Evolutionary conservation across 2,888 invertebrate genomes (phyloP).

Genomic region (Cheilosia grossa): DNA sequence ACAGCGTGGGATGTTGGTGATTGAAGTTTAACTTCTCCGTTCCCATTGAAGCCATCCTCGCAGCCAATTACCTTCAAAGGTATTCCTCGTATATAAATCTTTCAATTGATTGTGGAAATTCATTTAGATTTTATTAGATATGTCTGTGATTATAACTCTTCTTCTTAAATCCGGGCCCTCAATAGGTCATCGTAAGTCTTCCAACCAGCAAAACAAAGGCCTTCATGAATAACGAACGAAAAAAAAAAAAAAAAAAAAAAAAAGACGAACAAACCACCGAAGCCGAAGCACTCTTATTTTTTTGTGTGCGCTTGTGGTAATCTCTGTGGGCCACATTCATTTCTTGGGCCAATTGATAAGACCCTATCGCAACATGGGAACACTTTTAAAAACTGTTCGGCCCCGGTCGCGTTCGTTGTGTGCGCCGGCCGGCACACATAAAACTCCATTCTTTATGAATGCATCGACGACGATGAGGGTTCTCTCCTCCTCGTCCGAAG

Average conservation of each 20-base stretch:
- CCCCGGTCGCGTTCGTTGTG: conserved; percentile 49
- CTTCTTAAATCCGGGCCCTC: conserved; percentile 40
- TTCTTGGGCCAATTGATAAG: conserved; percentile 72
- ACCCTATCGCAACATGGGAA: conserved; percentile 74
- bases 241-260: conserved; percentile 10
- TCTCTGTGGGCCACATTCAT: conserved; percentile 74
- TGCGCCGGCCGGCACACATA: conserved; percentile 52
- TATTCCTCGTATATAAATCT: conserved; percentile 56
- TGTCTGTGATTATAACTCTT: conserved; percentile 42
- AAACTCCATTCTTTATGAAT: conserved; percentile 74
- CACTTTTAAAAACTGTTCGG: conserved; percentile 73
- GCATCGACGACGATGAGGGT: conserved; percentile 51
- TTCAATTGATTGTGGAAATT: conserved; percentile 40
- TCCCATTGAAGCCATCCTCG: neutral
- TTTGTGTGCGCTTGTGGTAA: conserved; percentile 65
- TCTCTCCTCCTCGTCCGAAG: conserved; percentile 8
- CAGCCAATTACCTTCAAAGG: conserved; percentile 51
- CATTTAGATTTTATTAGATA: conserved; percentile 63
- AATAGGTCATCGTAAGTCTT: conserved; percentile 65
- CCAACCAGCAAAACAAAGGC: conserved; percentile 18
- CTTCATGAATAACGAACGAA: conserved; percentile 23
- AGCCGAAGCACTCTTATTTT: conserved; percentile 58
- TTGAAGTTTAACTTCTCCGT: conserved; percentile 38
- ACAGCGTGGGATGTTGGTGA: conserved; percentile 53
- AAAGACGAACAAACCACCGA: conserved; percentile 5